phyloP scores from a whole-genome alignment of 2,113 vertebrate species.

The Passer domesticus region DNA sequence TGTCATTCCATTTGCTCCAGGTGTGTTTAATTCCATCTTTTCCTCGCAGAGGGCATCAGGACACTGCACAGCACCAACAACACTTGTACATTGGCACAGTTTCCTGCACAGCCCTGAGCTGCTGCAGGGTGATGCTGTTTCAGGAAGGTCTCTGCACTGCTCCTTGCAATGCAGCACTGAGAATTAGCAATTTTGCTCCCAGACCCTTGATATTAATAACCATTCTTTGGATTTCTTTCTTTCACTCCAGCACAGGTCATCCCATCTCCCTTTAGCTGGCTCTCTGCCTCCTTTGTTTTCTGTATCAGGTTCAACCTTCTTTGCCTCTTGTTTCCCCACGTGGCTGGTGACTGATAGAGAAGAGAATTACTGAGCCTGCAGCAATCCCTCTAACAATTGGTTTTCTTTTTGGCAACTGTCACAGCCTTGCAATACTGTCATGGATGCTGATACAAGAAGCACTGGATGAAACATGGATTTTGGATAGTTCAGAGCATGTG shows the following conservation, averaged over 20 bases:
- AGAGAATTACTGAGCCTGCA: background rate
- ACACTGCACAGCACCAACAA: no score
- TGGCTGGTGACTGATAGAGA: background rate
- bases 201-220: background rate
- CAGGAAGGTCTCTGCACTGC: background rate
- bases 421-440: background rate
- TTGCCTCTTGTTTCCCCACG: rapidly evolving
- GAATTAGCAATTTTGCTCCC: background rate
- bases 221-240: background rate
- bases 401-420: background rate
- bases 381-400: background rate
- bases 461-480: background rate
- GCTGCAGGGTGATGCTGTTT: background rate
- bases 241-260: background rate
- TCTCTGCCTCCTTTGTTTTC: background rate
- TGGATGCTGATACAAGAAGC: background rate
- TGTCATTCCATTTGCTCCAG: background rate
- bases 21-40: background rate
- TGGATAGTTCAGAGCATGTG: background rate
- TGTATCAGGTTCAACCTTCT: background rate
- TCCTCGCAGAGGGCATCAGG: background rate
- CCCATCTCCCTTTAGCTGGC: background rate
- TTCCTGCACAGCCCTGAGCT: background rate
- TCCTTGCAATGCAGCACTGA: background rate
- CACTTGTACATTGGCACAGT: rapidly evolving